Conservation (phyloP, 2,888 invertebrate species). For the Alitta virens region DNA sequence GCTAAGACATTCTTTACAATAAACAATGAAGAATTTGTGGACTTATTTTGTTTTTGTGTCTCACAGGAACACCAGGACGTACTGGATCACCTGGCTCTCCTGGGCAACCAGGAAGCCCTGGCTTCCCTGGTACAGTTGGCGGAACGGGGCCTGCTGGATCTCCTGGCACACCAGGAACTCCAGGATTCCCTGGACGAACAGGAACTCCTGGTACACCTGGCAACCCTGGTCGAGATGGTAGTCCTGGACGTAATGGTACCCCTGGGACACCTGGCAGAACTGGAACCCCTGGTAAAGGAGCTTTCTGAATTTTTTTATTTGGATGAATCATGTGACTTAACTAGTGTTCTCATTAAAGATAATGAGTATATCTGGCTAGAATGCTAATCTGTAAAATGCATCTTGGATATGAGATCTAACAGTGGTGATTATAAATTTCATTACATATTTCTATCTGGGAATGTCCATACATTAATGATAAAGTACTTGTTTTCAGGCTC, state of each 20-base stretch:
- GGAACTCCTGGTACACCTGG: conserved; percentile 23
- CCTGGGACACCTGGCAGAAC: conserved; percentile 6
- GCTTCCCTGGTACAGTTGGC: conserved; percentile 15
- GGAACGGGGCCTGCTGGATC: conserved; percentile 4
- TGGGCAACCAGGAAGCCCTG: neutral
- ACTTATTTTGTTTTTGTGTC: no score
- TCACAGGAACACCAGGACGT: conserved; percentile 1
- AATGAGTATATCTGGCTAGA: no score
- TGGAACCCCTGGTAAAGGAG: conserved; percentile 11
- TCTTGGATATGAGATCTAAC: no score
- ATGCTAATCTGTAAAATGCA: no score
- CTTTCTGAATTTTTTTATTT: no score
- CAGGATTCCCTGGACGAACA: conserved; percentile 18
- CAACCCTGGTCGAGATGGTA: conserved; percentile 17
- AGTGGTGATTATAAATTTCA: no score
- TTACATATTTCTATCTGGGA: conserved; percentile 4
- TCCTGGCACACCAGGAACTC: conserved; percentile 9
- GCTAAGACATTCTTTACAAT: no score
- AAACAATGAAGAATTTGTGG: no score
- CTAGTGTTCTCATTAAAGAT: no score
- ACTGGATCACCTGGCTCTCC: conserved; percentile 9
- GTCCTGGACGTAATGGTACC: conserved; percentile 10
- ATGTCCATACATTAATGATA: neutral
- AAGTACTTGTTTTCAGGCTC: neutral
- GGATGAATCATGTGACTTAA: no score